Evolutionary conservation across 2,888 invertebrate genomes (phyloP), one percentile per base, ranked within the genome.

Genomic region (Folsomia candida): DNA sequence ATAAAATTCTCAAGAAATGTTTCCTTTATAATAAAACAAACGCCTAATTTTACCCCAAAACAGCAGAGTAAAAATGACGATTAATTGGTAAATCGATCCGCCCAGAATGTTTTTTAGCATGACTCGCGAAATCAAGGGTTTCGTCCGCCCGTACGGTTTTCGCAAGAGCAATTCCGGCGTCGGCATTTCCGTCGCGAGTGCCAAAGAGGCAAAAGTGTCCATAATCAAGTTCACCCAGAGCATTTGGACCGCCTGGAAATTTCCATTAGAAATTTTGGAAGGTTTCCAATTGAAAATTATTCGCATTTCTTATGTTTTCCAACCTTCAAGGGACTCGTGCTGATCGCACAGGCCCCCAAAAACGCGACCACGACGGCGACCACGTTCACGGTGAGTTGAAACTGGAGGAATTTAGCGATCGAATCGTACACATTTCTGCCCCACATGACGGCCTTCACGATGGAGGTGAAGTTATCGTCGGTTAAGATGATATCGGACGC

Each of bases 371-470:
- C 92, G 80, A 99, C 97, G 80, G 98, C 98, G 77, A 99, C 98
- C 78, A 97, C 91, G 85, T 99, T 99, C 81, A 99, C 98, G 73
- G 98, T 99, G 81, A 98, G 87, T 86, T 99, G 98, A 87, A 98
- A 99, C 87, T 98, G 97, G 81, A 99, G 88, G 87, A 98, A 99
- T 87, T 98, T 99, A 77, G 97, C 96, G 85, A 99, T 99, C 83
- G 94, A 95, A 87, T 98, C 98, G 85, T 98, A 98, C 68, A 98
- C 98, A 85, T 99, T 99, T 80, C 98, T 89, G 74, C 98, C 98
- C 98, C 98, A 99, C 97, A 99, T 97, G 78, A 98, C 97, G 75
- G 98, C 97, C 84, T 97, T 98, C 79, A 99, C 97, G 84, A 98
- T 98, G 82, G 95, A 96, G 81, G 95, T 94, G 86, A 98, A 99